A percentile compares a stretch with the other conserved stretches of the same genome.
Evolutionary conservation across 1,140 invertebrate genomes (phyloP).

Genomic region (Lepidurus arcticus): DNA sequence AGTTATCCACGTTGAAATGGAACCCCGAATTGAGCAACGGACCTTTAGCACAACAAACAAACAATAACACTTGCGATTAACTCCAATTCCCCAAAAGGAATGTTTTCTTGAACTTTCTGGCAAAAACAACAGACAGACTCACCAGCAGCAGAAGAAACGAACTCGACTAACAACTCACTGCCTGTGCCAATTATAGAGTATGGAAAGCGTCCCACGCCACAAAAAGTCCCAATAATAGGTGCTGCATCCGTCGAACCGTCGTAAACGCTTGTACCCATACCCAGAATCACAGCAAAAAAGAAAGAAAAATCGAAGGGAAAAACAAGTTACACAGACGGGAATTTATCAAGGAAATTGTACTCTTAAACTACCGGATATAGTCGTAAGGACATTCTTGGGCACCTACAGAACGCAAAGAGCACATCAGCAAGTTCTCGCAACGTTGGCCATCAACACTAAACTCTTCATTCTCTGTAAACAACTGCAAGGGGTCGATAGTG

Average conservation of each 20-base stretch:
- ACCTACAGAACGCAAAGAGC: slow-evolving; percentile 81
- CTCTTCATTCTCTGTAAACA: slow-evolving; percentile 87
- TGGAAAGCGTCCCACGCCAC: slow-evolving; percentile 87
- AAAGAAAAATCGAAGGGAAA: neutral
- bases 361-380: slow-evolving; percentile 57
- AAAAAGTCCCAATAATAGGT: slow-evolving; percentile 82
- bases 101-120: neutral
- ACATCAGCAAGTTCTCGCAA: slow-evolving; percentile 90
- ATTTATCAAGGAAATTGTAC: neutral
- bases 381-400: slow-evolving; percentile 85
- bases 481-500: slow-evolving; percentile 37
- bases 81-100: neutral
- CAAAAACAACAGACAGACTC: neutral
- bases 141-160: slow-evolving; percentile 75
- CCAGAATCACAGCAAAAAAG: neutral
- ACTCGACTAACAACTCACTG: slow-evolving; percentile 81
- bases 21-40: slow-evolving; percentile 84
- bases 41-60: slow-evolving; percentile 45
- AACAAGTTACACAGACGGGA: neutral
- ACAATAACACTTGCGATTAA: neutral
- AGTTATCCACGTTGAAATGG: slow-evolving; percentile 87
- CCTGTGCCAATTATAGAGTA: slow-evolving; percentile 89
- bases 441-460: slow-evolving; percentile 89
- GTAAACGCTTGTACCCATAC: slow-evolving; percentile 55
- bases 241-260: slow-evolving; percentile 81